Evolutionary conservation across 35 echinoderm and acorn worm species (phyloP).

Genomic region (Lytechinus pictus): DNA sequence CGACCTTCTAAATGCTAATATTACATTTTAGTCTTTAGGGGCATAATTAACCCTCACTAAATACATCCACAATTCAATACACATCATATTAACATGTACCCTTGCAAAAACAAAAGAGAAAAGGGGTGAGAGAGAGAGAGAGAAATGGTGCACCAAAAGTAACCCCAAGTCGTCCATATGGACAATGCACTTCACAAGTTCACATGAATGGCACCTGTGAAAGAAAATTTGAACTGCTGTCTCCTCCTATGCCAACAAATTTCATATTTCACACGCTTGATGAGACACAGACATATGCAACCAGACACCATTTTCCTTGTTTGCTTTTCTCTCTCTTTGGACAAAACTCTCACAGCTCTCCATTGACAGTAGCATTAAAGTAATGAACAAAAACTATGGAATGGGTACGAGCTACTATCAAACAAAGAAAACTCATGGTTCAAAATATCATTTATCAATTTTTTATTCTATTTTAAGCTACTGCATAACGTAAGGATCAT

Average conservation of each 20-base stretch:
- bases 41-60: no score
- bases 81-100: not conserved
- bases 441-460: no score
- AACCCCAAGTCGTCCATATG: not conserved
- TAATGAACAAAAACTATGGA: not conserved
- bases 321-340: not conserved
- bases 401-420: not conserved
- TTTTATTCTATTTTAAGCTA: no score
- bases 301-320: not conserved
- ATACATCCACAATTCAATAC: no score
- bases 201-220: no score
- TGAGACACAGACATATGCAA: not conserved
- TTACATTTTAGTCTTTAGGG: no score
- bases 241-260: not conserved
- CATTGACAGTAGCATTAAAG: not conserved
- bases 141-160: not conserved
- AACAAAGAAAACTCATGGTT: no score
- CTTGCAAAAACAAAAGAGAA: not conserved
- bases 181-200: constrained; percentile 2
- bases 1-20: no score
- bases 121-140: not conserved
- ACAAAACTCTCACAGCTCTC: not conserved
- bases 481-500: not conserved
- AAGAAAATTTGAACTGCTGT: no score
- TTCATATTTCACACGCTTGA: constrained; percentile 12